Evolutionary conservation across 2,797 vertebrate genomes (phyloP), one percentile per base, ranked within the genome.

Genomic region (Triplophysa yarkandensis): DNA sequence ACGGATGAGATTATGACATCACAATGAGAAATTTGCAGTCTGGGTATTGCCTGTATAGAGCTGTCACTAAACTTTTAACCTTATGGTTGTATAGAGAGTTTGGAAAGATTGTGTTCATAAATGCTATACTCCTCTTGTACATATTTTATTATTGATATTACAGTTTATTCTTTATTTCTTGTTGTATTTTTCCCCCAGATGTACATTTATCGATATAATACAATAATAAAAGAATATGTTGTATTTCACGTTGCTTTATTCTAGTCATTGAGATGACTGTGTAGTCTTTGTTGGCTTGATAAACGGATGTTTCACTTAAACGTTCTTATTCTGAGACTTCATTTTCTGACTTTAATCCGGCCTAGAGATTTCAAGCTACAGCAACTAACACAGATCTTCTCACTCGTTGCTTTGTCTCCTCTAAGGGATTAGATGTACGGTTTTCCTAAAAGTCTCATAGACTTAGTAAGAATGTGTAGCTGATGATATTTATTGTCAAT

Each of bases 211-310:
- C 80, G 81, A 76, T 85, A 85, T 82, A 82, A 78, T 80, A 86
- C 84, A 86, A 80, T 82, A 90, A 86, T 87, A 86, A 86, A 89
- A 83, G 76, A 83, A 80, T 74, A 86, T 85, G 85, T 85, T 88
- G 85, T 85, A 81, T 84, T 86, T 86, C 81, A 81, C 1, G 1
- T 43, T 50, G 55, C 41, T 71, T 75, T 11, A 7, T 62, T 10
- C 30, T 50, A 9, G 10, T 54, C 6, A 43, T 16, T 43, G 14
- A 14, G 41, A 17, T 32, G 32, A n/a, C n/a, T n/a, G n/a, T n/a
- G n/a, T n/a, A n/a, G n/a, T n/a, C n/a, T n/a, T n/a, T n/a, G n/a
- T n/a, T n/a, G n/a, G n/a, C n/a, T n/a, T n/a, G n/a, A n/a, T n/a
- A n/a, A n/a, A n/a, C n/a, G n/a, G n/a, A n/a, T n/a, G n/a, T n/a